These are phyloP conservation scores for Coilia nasus DNA, from an alignment of 2,797 vertebrate species.

Conservation along the genomic window DNA sequence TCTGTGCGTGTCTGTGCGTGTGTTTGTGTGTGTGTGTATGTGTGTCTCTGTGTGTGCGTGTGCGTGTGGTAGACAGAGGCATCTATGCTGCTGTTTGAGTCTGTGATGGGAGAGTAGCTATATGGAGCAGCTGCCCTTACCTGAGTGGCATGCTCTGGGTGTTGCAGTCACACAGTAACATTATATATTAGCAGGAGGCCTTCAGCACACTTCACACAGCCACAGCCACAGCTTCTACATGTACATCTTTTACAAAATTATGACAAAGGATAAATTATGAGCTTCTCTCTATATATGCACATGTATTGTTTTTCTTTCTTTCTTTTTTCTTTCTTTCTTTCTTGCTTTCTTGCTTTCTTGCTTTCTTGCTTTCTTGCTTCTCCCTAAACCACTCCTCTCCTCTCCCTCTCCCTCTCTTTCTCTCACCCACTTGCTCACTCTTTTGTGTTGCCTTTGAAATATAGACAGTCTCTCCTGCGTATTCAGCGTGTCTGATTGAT, in stretches of 20 bases:
- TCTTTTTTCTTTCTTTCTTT: neutral
- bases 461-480: constrained; percentile 32
- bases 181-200: neutral
- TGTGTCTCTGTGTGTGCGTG: neutral
- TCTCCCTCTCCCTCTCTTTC: neutral
- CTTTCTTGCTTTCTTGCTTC: constrained; percentile 35
- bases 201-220: neutral
- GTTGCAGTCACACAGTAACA: too few relatives aligned
- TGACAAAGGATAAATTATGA: neutral
- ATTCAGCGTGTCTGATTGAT: constrained; percentile 51
- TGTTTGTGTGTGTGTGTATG: neutral
- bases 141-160: neutral
- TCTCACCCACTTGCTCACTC: constrained; percentile 16
- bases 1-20: neutral
- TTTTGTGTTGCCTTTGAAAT: constrained; percentile 36
- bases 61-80: neutral
- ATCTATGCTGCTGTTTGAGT: neutral
- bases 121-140: neutral
- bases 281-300: too few relatives aligned
- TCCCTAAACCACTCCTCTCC: neutral
- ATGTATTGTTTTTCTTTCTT: neutral
- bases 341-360: constrained; percentile 19
- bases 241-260: neutral
- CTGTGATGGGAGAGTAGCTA: neutral
- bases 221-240: neutral